Evolutionary conservation across 2,797 vertebrate genomes (phyloP).

Genomic region (Acanthis flammea): DNA sequence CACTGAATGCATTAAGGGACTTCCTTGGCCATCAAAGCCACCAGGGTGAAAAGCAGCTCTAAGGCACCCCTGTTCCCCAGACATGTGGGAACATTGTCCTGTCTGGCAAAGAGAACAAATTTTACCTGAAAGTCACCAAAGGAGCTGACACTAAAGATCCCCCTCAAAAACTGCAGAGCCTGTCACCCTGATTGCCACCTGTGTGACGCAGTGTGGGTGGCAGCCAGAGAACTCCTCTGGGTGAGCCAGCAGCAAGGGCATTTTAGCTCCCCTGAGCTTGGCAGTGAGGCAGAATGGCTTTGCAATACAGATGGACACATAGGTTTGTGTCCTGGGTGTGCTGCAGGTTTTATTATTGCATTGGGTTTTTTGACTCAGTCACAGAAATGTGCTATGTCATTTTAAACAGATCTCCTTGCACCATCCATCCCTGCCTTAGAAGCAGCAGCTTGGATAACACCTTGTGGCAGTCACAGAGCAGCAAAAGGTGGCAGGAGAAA

Average conservation of each 20-base stretch:
- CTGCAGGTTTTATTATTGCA: not conserved
- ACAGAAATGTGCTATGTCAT: not conserved
- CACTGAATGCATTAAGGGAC: not conserved
- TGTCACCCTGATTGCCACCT: not conserved
- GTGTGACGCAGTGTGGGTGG: fast-evolving
- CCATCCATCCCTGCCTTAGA: not conserved
- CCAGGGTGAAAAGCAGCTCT: not conserved
- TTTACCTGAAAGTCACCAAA: not conserved
- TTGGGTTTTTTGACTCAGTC: not conserved
- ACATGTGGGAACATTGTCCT: not conserved
- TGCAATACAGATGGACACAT: fast-evolving
- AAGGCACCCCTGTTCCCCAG: not conserved
- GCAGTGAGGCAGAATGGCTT: not conserved
- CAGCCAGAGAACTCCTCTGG: not conserved
- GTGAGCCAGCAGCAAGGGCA: not conserved
- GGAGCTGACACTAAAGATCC: not conserved
- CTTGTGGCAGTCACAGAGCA: not conserved
- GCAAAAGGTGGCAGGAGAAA: not conserved
- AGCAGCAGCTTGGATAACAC: not conserved
- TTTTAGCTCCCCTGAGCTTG: not conserved
- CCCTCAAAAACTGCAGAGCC: not conserved
- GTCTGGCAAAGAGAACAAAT: not conserved
- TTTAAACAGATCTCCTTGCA: not conserved
- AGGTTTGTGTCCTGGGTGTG: not conserved
- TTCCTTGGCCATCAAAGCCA: not conserved